Conservation (phyloP, 2,797 vertebrate genomes). For the Schizothorax lantsangensis region DNA sequence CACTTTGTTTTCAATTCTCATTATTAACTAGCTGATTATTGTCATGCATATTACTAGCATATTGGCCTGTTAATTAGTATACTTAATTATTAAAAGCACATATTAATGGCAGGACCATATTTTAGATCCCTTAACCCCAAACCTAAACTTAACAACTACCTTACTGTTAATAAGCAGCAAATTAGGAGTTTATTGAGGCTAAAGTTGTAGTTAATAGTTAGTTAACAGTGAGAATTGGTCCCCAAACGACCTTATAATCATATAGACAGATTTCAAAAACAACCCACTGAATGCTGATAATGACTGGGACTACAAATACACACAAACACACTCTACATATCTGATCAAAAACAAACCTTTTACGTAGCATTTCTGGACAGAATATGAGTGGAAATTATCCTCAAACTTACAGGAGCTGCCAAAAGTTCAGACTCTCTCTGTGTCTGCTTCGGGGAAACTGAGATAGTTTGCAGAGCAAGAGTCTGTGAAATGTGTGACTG, state of each 20-base stretch:
- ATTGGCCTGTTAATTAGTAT: too few relatives aligned
- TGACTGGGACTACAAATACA: background rate
- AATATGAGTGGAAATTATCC: background rate
- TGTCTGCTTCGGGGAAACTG: background rate
- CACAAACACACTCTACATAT: background rate
- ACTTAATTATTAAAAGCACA: too few relatives aligned
- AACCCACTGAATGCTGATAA: background rate
- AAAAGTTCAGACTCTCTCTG: background rate
- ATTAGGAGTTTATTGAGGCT: background rate
- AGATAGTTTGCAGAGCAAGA: background rate
- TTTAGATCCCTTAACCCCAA: too few relatives aligned
- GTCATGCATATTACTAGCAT: too few relatives aligned
- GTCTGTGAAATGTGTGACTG: constrained; percentile 25
- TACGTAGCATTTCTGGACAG: background rate
- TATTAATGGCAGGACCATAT: too few relatives aligned
- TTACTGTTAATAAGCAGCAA: background rate
- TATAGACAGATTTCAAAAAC: background rate
- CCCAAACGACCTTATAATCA: background rate
- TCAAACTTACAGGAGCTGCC: background rate
- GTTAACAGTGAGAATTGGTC: background rate
- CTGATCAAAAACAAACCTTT: background rate
- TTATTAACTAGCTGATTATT: too few relatives aligned
- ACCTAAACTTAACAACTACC: too few relatives aligned
- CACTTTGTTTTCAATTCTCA: too few relatives aligned
- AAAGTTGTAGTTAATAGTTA: background rate